Evolutionary conservation across 2,888 invertebrate species (phyloP).

Genomic region (Beris morrisii): DNA sequence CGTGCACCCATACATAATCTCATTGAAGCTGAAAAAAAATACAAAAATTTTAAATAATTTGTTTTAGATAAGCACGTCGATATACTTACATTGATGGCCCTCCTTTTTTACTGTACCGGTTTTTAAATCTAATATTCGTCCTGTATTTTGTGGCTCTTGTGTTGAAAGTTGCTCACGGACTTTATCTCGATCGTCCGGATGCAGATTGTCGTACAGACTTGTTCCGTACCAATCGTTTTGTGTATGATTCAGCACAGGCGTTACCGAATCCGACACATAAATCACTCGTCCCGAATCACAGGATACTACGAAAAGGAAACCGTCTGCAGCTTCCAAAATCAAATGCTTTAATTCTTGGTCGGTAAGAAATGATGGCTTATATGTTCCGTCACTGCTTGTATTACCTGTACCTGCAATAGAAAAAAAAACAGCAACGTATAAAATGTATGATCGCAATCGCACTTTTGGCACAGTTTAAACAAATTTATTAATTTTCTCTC

Average conservation of each 20-base stretch:
- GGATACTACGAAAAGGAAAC: constrained; percentile 80
- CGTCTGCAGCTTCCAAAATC: constrained; percentile 98
- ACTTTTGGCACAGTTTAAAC: too few species aligned
- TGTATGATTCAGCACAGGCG: constrained; percentile 94
- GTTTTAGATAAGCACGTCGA: constrained; percentile 8
- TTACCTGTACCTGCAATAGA: constrained; percentile 82
- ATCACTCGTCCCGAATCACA: constrained; percentile 97
- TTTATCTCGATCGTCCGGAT: constrained; percentile 96
- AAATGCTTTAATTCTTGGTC: constrained; percentile 99
- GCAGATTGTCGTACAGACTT: constrained; percentile 93
- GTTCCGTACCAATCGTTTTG: constrained; percentile 98
- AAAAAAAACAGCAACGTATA: constrained; percentile 7
- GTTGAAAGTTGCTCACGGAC: constrained; percentile 97
- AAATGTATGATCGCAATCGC: not conserved
- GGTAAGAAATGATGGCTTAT: constrained; percentile 97
- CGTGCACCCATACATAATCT: constrained; percentile 98
- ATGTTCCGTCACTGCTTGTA: constrained; percentile 94
- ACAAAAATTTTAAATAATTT: constrained; percentile 6
- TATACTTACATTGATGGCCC: constrained; percentile 90
- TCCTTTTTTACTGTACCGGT: constrained; percentile 99
- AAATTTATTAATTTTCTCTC: too few species aligned
- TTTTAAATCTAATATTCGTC: constrained; percentile 94
- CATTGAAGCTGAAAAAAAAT: constrained; percentile 77
- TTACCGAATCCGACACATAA: constrained; percentile 98
- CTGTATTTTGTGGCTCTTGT: constrained; percentile 93